phyloP scores from a whole-genome alignment of 2,797 vertebrate species.

The Novumbra hubbsi region DNA sequence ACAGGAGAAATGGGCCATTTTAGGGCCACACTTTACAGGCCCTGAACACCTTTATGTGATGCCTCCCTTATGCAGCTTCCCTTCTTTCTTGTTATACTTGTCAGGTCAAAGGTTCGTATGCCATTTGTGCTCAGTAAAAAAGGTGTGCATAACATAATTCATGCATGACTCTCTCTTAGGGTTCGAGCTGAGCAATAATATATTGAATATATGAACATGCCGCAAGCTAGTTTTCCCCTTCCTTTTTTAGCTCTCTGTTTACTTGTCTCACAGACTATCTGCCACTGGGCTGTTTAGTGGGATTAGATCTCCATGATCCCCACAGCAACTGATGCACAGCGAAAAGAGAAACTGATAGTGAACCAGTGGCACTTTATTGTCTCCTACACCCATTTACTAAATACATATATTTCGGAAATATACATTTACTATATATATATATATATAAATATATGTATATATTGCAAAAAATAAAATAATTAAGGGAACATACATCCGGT shows the following conservation, averaged over 20 bases:
- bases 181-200: conserved; percentile 12
- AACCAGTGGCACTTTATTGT: conserved; percentile 58
- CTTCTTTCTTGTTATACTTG: background rate
- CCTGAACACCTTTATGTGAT: background rate
- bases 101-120: background rate
- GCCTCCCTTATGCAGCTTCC: background rate
- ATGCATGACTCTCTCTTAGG: conserved; percentile 39
- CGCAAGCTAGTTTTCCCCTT: conserved; percentile 55
- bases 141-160: conserved; percentile 24
- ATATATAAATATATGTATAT: no score
- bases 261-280: conserved; percentile 49
- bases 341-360: conserved; percentile 42
- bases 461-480: no score
- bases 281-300: conserved; percentile 56
- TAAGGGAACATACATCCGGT: no score
- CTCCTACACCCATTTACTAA: conserved; percentile 58
- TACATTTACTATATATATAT: no score
- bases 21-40: background rate
- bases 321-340: conserved; percentile 51
- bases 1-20: background rate
- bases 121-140: conserved; percentile 35
- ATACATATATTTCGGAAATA: no score
- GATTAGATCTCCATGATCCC: conserved; percentile 66
- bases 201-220: conserved; percentile 33
- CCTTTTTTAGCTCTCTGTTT: conserved; percentile 57